Evolutionary conservation across 1,140 invertebrate genomes (phyloP), one percentile per base, ranked within the genome.

Genomic region (Cyclargus thomasi): DNA sequence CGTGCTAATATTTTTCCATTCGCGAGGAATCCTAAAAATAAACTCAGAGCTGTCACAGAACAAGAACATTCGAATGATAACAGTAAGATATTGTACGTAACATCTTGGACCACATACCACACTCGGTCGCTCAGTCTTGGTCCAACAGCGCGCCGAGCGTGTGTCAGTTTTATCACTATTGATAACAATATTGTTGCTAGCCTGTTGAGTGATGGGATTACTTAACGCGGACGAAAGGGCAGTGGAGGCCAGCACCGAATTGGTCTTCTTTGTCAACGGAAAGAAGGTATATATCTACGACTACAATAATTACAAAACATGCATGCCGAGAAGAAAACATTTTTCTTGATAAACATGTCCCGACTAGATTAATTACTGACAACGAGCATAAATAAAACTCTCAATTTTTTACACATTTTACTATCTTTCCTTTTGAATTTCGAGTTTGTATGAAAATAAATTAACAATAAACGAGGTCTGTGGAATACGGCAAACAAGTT

Each of bases 281-380:
- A 89, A 87, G 68, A 89, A 87, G 83, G 85, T 89, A 74, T 62
- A 22, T n/a, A n/a, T n/a, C n/a, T n/a, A n/a, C n/a, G n/a, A n/a
- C n/a, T 63, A 36, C n/a, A 36, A 47, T 47, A 0, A 47, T 47
- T 14, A 47, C 14, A 47, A 47, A 47, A 47, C 14, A 8, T 47
- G 10, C 11, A 47, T 47, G 39, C 39, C 10, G 39, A 39, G 36
- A 6, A 39, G 36, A 14, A 8, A 39, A 47, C 39, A 47, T 11
- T 8, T 47, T 47, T 14, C 10, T 16, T 16, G 14, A 47, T 47
- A 39, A 11, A 14, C 6, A 29, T 63, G 20, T 8, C 23, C 23
- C 6, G 2, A 29, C 23, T 29, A 2, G 6, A 29, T 29, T 29
- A 2, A 29, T 29, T 29, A 2, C 6, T 29, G 6, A 29, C 6